Evolutionary conservation across 2,797 vertebrate genomes (phyloP).

Genomic region (Schizopygopsis malacanthus): DNA sequence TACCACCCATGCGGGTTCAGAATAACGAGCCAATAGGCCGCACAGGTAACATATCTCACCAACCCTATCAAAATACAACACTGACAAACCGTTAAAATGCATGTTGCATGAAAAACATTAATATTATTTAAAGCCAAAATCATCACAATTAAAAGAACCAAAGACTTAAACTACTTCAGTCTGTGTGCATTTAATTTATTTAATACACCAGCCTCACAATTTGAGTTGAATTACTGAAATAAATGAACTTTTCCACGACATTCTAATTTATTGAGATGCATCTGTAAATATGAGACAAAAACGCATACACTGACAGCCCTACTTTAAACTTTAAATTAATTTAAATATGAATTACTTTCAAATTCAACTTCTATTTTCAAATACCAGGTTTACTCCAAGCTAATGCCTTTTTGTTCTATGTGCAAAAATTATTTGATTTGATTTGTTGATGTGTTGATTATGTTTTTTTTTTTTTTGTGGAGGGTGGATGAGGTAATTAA

Average conservation of each 20-base stretch:
- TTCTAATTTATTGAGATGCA: no score
- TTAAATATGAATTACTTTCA: not conserved
- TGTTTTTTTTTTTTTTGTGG: not conserved
- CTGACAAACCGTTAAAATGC: not conserved
- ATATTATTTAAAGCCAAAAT: not conserved
- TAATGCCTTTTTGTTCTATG: not conserved
- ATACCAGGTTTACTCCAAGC: not conserved
- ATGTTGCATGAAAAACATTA: not conserved
- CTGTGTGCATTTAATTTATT: no score
- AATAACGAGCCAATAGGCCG: conserved; percentile 82
- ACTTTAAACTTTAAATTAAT: no score
- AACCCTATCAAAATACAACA: not conserved
- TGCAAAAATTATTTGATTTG: not conserved
- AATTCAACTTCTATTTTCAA: not conserved
- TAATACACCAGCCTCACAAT: no score
- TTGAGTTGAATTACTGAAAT: no score
- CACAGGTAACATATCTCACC: conserved; percentile 77
- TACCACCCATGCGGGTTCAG: conserved; percentile 89
- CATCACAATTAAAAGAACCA: no score
- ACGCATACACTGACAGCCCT: no score
- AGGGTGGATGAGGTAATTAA: not conserved
- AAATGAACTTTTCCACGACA: no score
- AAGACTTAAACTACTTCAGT: no score
- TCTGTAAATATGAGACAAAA: no score
- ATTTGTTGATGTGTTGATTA: not conserved